Base-by-base conservation (phyloP, 2,797 vertebrate species). In the Manis pentadactyla region DNA sequence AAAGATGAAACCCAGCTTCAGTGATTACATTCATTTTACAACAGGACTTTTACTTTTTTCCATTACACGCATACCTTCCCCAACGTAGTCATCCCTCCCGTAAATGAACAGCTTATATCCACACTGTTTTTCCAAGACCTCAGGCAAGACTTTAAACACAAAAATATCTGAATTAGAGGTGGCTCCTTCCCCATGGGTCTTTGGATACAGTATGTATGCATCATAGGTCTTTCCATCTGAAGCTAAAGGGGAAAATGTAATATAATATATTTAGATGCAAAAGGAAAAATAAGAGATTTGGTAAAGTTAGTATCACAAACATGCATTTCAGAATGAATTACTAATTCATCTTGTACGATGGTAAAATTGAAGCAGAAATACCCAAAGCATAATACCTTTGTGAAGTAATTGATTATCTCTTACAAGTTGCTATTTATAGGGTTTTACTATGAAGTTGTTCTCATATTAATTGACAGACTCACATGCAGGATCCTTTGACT, bases 91-190 rank as follows among this genome's bases (percentile, higher is more conserved):
- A 97, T 99, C 99, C 7, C 99, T 99, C 71, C 99, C 99, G 78
- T 98, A 97, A 93, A 99, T 99, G 96, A 99, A 99, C 37, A 99
- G 99, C 73, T 98, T 99, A 98, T 99, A 99, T 37, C 99, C 99
- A 84, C 99, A 99, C 39, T 98, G 97, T 31, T 98, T 98, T 98
- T 99, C 99, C 97, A 99, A 97, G 68, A 99, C 99, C 59, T 99
- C 98, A 49, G 99, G 99, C 46, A 99, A 95, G 11, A 98, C 98
- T 64, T 99, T 99, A 90, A 99, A 97, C 29, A 99, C 99, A 97
- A 99, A 99, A 51, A 90, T 97, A 94, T 99, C 99, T 59, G 99
- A 97, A n/a, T 98, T 97, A n/a, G 98, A 96, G n/a, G 97, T 98
- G 81, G 98, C 98, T 27, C 96, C 98, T 9, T 68, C 79, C n/a